Evolutionary conservation across 2,113 vertebrate species (phyloP).

Genomic region (Ageneiosus marmoratus): DNA sequence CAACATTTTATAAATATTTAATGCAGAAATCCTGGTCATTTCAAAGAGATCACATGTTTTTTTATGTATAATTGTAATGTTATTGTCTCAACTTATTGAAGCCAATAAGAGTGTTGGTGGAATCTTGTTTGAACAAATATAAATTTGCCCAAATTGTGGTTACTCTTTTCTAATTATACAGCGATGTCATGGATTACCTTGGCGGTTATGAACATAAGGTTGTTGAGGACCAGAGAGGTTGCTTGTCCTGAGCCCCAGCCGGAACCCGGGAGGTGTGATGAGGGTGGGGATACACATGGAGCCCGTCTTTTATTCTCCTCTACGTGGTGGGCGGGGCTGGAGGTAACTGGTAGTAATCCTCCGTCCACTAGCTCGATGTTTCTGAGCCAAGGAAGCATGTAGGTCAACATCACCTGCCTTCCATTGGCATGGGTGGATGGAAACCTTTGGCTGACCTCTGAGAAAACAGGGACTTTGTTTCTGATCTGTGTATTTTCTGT

Average conservation of each 20-base stretch:
- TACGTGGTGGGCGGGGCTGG: slow-evolving; percentile 87
- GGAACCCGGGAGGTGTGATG: slow-evolving; percentile 82
- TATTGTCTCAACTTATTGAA: background rate
- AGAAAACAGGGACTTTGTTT: background rate
- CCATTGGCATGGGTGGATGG: slow-evolving; percentile 92
- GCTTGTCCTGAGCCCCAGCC: slow-evolving; percentile 97
- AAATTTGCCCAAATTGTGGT: too few species aligned
- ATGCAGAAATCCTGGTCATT: background rate
- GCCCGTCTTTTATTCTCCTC: slow-evolving; percentile 80
- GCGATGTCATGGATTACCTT: slow-evolving; percentile 76
- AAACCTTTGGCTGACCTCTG: slow-evolving; percentile 96
- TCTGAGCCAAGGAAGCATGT: slow-evolving; percentile 94
- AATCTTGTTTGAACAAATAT: background rate
- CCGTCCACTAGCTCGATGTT: slow-evolving; percentile 96
- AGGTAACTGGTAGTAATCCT: slow-evolving; percentile 85
- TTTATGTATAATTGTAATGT: background rate
- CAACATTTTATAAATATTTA: background rate
- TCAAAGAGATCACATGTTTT: background rate
- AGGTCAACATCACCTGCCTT: slow-evolving; percentile 97
- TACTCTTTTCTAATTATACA: background rate
- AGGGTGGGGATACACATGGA: slow-evolving; percentile 64
- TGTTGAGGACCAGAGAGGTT: slow-evolving; percentile 93
- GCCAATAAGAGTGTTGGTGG: background rate
- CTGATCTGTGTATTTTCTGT: background rate
- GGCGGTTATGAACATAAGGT: slow-evolving; percentile 99